phyloP scores from a whole-genome alignment of 1,140 invertebrate genomes.

The Asobara japonica region DNA sequence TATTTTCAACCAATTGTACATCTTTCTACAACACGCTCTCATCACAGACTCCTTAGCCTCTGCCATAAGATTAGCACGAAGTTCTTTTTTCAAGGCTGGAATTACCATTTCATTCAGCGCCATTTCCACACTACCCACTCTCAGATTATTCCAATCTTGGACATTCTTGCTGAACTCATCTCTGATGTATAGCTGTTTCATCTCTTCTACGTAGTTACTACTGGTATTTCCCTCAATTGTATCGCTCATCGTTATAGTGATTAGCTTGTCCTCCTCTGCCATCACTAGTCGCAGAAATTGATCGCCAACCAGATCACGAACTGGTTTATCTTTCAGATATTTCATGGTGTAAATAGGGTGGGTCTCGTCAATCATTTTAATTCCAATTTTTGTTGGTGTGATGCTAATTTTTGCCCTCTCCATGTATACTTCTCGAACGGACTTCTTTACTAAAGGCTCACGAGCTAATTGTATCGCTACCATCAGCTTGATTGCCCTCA shows the following conservation, averaged over 20 bases:
- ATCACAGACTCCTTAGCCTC: slow-evolving; percentile 94
- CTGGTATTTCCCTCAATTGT: slow-evolving; percentile 81
- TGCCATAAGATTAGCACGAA: slow-evolving; percentile 80
- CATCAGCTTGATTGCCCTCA: slow-evolving; percentile 92
- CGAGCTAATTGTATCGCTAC: slow-evolving; percentile 92
- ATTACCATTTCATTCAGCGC: slow-evolving; percentile 90
- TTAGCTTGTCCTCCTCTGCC: slow-evolving; percentile 87
- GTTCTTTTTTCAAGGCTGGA: slow-evolving; percentile 89
- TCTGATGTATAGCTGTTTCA: slow-evolving; percentile 88
- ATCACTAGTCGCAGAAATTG: slow-evolving; percentile 88
- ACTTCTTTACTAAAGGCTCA: slow-evolving; percentile 89
- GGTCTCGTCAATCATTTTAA: slow-evolving; percentile 94
- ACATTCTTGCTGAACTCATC: slow-evolving; percentile 97
- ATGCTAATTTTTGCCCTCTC: slow-evolving; percentile 88
- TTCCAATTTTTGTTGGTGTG: slow-evolving; percentile 88
- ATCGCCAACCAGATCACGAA: slow-evolving; percentile 88
- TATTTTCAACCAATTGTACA: slow-evolving; percentile 91
- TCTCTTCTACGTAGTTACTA: slow-evolving; percentile 86
- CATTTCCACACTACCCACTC: slow-evolving; percentile 87
- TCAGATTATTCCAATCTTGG: slow-evolving; percentile 94
- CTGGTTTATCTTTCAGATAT: slow-evolving; percentile 95
- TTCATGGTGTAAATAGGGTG: slow-evolving; percentile 91
- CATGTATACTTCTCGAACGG: slow-evolving; percentile 89
- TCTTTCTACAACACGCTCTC: slow-evolving; percentile 81
- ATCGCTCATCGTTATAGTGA: slow-evolving; percentile 79